These are phyloP conservation scores for Diadegma fenestrale DNA, from an alignment of 2,888 invertebrate species.

Conservation along the genomic window DNA sequence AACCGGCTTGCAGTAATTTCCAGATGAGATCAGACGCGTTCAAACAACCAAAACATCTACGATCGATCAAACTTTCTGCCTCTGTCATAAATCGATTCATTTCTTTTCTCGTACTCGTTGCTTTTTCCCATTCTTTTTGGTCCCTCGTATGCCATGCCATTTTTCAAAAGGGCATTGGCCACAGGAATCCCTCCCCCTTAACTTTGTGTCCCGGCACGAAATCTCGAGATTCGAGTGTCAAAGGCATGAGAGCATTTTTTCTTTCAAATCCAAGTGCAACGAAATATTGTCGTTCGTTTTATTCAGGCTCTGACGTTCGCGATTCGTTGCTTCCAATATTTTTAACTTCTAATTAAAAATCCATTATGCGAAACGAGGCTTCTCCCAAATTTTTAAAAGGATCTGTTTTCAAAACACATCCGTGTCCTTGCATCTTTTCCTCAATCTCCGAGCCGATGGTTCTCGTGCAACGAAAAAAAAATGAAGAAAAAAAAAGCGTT, in stretches of 20 bases:
- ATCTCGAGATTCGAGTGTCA: background rate
- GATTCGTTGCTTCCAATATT: background rate
- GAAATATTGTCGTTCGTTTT: too few relatives aligned
- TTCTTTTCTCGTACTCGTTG: background rate
- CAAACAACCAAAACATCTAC: slow-evolving; percentile 7
- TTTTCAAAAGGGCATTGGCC: background rate
- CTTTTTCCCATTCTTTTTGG: background rate
- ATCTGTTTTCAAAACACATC: background rate
- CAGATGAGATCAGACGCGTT: slow-evolving; percentile 37
- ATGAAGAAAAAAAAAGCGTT: background rate
- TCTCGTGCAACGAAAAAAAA: slow-evolving; percentile 2
- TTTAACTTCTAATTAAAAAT: background rate
- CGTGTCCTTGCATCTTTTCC: slow-evolving; percentile 16
- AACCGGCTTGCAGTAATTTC: slow-evolving; percentile 47
- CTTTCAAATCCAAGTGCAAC: too few relatives aligned
- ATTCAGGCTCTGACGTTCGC: too few relatives aligned
- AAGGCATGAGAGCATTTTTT: background rate
- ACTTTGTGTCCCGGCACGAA: background rate
- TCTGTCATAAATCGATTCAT: slow-evolving; percentile 21
- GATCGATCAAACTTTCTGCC: slow-evolving; percentile 54
- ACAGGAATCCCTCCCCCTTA: background rate
- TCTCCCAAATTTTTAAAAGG: background rate
- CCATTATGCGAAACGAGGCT: background rate
- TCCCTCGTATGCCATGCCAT: background rate
- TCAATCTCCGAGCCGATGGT: background rate